Evolutionary conservation across 2,113 vertebrate genomes (phyloP).

Genomic region (Brachionichthys hirsutus): DNA sequence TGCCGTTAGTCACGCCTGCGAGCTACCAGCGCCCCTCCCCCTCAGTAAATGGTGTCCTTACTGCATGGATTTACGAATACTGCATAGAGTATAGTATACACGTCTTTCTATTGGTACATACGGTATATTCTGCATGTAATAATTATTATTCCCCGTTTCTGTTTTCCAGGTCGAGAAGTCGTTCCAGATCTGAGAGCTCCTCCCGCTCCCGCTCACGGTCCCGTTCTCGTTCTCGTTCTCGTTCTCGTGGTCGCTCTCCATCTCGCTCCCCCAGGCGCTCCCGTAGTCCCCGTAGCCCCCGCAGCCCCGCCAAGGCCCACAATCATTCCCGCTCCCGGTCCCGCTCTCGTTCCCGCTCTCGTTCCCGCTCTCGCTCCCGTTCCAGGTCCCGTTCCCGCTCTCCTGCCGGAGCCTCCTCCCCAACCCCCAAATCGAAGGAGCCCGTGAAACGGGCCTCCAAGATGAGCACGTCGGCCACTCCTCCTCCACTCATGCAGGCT

Average conservation of each 20-base stretch:
- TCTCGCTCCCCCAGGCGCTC: constrained; percentile 88
- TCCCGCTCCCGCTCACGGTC: constrained; percentile 89
- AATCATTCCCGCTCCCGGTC: constrained; percentile 86
- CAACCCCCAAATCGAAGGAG: constrained; percentile 82
- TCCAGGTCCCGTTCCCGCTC: constrained; percentile 81
- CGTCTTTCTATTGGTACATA: no score
- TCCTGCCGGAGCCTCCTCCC: constrained; percentile 78
- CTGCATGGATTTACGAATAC: no score
- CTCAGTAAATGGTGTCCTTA: no score
- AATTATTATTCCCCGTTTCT: neutral
- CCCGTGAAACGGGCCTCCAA: constrained; percentile 84
- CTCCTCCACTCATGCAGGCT: constrained; percentile 42
- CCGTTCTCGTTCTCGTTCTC: constrained; percentile 86
- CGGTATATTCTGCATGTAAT: no score
- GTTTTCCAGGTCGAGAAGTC: constrained; percentile 83
- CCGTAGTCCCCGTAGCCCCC: constrained; percentile 78
- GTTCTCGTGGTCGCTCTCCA: constrained; percentile 84
- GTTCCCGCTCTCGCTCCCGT: no score
- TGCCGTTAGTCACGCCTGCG: no score
- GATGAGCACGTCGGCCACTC: constrained; percentile 80
- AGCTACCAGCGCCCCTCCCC: no score
- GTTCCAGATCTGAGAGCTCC: constrained; percentile 88
- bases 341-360: constrained; percentile 79
- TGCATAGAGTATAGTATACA: no score
- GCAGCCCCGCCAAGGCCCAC: constrained; percentile 82